These are phyloP conservation scores for Watsonalla cultraria DNA, from an alignment of 2,888 invertebrate genomes.

Conservation along the genomic window DNA sequence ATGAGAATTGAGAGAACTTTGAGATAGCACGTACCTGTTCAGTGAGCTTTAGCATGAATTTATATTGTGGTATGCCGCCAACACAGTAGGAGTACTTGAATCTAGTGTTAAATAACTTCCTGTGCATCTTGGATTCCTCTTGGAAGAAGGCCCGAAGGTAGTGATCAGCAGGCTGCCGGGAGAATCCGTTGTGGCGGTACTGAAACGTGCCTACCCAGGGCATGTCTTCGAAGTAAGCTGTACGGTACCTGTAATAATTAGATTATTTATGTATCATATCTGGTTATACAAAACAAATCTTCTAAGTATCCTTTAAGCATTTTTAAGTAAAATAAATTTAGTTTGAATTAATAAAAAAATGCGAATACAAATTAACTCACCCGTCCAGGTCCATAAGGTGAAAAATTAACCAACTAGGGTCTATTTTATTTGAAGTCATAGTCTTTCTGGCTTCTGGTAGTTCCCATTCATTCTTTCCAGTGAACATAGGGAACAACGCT, in stretches of 20 bases:
- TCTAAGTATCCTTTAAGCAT: neutral
- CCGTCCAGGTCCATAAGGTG: neutral
- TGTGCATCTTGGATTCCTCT: constrained; percentile 65
- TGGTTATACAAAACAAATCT: neutral
- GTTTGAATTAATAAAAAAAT: no score
- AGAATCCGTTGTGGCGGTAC: constrained; percentile 92
- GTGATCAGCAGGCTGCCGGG: constrained; percentile 91
- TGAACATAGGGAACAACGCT: constrained; percentile 89
- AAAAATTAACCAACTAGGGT: neutral
- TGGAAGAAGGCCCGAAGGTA: constrained; percentile 91
- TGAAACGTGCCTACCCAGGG: constrained; percentile 92
- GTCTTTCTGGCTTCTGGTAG: constrained; percentile 85
- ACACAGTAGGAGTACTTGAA: constrained; percentile 70
- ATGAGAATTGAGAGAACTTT: no score
- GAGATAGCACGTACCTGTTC: constrained; percentile 74
- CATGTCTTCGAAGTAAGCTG: constrained; percentile 93
- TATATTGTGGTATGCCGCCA: constrained; percentile 86
- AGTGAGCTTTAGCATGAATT: constrained; percentile 81
- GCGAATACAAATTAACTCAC: neutral
- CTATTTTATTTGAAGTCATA: neutral
- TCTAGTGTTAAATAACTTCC: constrained; percentile 19
- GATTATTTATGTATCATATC: no score
- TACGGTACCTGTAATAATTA: constrained; percentile 72
- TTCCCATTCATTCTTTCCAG: constrained; percentile 88
- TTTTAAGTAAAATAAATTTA: neutral